A percentile compares a stretch with the other conserved stretches of the same genome.
Conservation (phyloP, 2,797 vertebrate species). For the Novumbra hubbsi region DNA sequence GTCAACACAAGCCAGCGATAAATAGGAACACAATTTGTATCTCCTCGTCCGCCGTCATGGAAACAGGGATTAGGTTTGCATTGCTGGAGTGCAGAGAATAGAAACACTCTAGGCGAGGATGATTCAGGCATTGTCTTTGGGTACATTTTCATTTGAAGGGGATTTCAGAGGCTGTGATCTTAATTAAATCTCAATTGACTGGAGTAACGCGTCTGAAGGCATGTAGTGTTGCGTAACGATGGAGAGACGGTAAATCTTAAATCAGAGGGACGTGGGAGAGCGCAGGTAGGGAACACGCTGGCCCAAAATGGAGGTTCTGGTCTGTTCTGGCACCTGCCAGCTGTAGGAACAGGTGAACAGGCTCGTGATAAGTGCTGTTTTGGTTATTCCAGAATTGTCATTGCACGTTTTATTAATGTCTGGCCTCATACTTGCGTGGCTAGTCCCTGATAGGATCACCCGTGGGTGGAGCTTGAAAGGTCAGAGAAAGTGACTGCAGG, state of each 20-base stretch:
- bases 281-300: conserved; percentile 48
- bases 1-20: conserved; percentile 79
- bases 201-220: conserved; percentile 87
- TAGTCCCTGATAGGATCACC: conserved; percentile 20
- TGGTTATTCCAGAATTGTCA: conserved; percentile 25
- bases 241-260: conserved; percentile 81
- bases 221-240: conserved; percentile 83
- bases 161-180: conserved; percentile 93
- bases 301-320: conserved; percentile 58
- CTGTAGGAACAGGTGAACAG: conserved; percentile 17
- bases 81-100: conserved; percentile 83
- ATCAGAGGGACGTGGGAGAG: conserved; percentile 69
- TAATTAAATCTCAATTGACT: conserved; percentile 97
- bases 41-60: conserved; percentile 89
- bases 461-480: conserved; percentile 51
- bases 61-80: conserved; percentile 86
- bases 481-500: conserved; percentile 43
- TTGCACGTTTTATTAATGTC: conserved; percentile 26
- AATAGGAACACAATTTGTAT: conserved; percentile 80
- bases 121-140: conserved; percentile 87
- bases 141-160: conserved; percentile 89
- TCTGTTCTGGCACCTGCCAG: conserved; percentile 17
- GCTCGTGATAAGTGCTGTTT: neutral
- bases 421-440: conserved; percentile 30
- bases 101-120: conserved; percentile 84